Evolutionary conservation across 2,888 invertebrate species (phyloP).

Genomic region (Ceriagrion tenellum): DNA sequence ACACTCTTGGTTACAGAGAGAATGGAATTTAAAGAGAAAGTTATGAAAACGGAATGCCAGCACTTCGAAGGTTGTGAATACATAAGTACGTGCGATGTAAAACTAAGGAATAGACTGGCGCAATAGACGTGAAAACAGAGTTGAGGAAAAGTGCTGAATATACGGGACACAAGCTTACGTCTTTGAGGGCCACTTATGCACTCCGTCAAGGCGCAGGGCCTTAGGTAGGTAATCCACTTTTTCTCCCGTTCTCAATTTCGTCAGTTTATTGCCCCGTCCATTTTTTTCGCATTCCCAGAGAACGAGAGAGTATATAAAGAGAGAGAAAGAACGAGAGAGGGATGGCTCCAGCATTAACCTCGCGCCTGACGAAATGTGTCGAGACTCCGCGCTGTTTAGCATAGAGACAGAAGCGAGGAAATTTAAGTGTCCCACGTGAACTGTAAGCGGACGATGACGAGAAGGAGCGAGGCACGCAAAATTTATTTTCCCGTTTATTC

Average conservation of each 20-base stretch:
- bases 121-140: neutral
- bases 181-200: neutral
- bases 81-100: too few relatives aligned
- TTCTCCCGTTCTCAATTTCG: neutral
- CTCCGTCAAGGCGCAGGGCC: neutral
- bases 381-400: neutral
- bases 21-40: too few relatives aligned
- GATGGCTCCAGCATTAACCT: neutral
- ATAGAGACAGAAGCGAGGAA: neutral
- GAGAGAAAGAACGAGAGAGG: neutral
- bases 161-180: neutral
- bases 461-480: neutral
- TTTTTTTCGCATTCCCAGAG: neutral
- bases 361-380: neutral
- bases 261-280: neutral
- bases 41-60: too few relatives aligned
- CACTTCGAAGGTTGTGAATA: too few relatives aligned
- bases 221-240: neutral
- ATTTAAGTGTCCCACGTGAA: neutral
- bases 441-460: neutral
- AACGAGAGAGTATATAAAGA: neutral
- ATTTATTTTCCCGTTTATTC: neutral
- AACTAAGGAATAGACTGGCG: neutral
- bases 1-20: too few relatives aligned
- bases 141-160: neutral